Evolutionary conservation across 1,140 invertebrate genomes (phyloP).

Genomic region (fruit fly (Drosophila melanogaster)): DNA sequence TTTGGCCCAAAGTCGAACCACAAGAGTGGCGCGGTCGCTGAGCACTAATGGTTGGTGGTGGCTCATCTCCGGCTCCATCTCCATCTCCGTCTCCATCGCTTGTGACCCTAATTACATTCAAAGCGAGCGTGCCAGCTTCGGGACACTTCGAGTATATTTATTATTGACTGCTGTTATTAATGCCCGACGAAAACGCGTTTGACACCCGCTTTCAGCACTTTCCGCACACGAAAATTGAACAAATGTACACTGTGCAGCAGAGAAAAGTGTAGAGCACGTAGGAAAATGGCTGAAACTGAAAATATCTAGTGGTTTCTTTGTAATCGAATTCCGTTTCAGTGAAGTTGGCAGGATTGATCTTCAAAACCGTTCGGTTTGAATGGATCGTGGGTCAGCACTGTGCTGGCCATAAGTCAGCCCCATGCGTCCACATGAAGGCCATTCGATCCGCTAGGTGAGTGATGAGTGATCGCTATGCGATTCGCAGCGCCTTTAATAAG

Average conservation of each 20-base stretch:
- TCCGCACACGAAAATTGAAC: slow-evolving; percentile 30
- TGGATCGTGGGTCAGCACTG: slow-evolving; percentile 23
- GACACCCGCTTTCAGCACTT: slow-evolving; percentile 44
- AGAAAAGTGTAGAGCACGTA: neutral
- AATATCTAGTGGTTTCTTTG: neutral
- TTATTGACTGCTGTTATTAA: slow-evolving; percentile 56
- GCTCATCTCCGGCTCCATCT: slow-evolving; percentile 38
- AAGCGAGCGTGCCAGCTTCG: slow-evolving; percentile 42
- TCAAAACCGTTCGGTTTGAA: slow-evolving; percentile 15
- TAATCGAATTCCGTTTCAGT: too few species aligned
- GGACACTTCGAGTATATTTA: slow-evolving; percentile 36
- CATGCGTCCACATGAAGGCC: slow-evolving; percentile 3
- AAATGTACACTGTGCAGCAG: slow-evolving; percentile 19
- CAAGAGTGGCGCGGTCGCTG: slow-evolving; percentile 2
- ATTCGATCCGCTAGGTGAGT: slow-evolving; percentile 24
- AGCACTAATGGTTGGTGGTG: slow-evolving; percentile 37
- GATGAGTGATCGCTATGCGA: slow-evolving; percentile 39
- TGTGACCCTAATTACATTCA: slow-evolving; percentile 71
- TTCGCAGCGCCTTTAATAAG: slow-evolving; percentile 45
- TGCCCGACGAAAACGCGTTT: slow-evolving; percentile 35
- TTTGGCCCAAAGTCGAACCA: slow-evolving; percentile 37
- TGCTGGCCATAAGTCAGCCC: slow-evolving; percentile 2
- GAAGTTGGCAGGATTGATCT: neutral
- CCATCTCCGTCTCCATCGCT: slow-evolving; percentile 30
- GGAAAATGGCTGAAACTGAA: neutral